Base-by-base conservation (phyloP, 2,797 vertebrate species). In the Bradypodion ventrale region DNA sequence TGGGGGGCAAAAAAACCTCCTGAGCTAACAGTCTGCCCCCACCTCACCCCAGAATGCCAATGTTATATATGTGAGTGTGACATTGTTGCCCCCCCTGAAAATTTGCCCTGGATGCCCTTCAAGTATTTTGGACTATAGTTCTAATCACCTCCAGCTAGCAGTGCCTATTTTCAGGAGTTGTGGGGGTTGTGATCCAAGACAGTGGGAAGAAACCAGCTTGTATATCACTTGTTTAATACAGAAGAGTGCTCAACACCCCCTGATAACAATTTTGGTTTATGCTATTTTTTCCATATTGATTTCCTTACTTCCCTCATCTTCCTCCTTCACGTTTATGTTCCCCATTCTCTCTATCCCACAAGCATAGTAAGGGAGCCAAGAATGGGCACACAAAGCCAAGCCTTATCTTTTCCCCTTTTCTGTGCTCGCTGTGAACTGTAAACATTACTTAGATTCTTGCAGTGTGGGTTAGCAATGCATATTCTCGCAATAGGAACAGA, bases 401-500 rank as follows among this genome's bases (percentile, higher is more conserved):
- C 40, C 76, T 75, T 82, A 85, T 85, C 84, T 74, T 60, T n/a
- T 42, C 44, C 70, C 66, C 56, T 78, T 2, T 78, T 88, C 63
- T 63, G 59, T 59, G 87, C 89, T 35, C 70, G 74, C n/a, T 52
- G 62, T 2, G 27, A 44, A 52, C 76, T 85, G 84, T 80, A 83
- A 88, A 88, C 80, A 88, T 85, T 80, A 63, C 84, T 88, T 60
- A 78, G 85, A 85, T 88, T 81, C 79, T 78, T 82, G 74, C 46
- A 59, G 68, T 65, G 86, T 82, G 87, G 87, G 87, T 69, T 82
- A 75, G 78, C 80, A 82, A 78, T 85, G 80, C 75, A 60, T 62
- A 78, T 78, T 87, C 79, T 78, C 75, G 87, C 40, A 84, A 72
- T 82, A 32, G 59, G 25, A 27, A 42, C 40, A 79, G 1, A 23